Base-by-base conservation (phyloP, 1,140 invertebrate genomes). In the Conopomorpha cramerella region DNA sequence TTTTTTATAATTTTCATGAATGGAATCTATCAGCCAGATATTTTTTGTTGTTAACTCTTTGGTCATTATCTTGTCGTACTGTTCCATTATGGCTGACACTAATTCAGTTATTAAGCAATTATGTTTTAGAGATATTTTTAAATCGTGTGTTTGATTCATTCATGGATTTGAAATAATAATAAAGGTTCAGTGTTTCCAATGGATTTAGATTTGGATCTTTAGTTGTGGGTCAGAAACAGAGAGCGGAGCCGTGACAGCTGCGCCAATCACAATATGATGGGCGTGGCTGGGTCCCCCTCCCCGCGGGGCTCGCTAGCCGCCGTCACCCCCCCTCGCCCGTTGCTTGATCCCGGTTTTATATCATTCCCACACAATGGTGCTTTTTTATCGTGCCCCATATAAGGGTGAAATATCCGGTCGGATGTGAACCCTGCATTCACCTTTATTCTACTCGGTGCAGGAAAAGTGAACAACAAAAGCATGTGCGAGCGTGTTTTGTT, bases 351-450 rank as follows among this genome's bases (percentile, higher is more conserved):
- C 59, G 50, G 62, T 54, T 67, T 71, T 71, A 71, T 65, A 62
- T 68, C 64, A 72, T 66, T 57, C 58, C 49, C 47, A 32, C 56
- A 68, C 64, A 74, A 74, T 70, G 55, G 63, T 50, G 55, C 62
- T 68, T 74, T 73, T 73, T 72, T 71, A 57, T 71, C 71, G 66
- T 55, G 41, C 58, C 55, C 57, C 55, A 57, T 51, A 59, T 55
- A 63, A 46, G 70, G 70, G 66, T 71, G 65, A 72, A 72, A 72
- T 73, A 71, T 73, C 66, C 68, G 66, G 66, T 65, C 68, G 68
- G 68, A 74, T 71, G 61, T 70, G 51, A 47, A 55, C 57, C 58
- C 54, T 51, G 49, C 47, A 52, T 55, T 71, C 62, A 55, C 61
- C 57, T 63, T 71, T 72, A 67, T 67, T 67, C 16, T 49, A 49